Base-by-base conservation (phyloP, 2,888 invertebrate species). In the Dicyrtoma fusca region DNA sequence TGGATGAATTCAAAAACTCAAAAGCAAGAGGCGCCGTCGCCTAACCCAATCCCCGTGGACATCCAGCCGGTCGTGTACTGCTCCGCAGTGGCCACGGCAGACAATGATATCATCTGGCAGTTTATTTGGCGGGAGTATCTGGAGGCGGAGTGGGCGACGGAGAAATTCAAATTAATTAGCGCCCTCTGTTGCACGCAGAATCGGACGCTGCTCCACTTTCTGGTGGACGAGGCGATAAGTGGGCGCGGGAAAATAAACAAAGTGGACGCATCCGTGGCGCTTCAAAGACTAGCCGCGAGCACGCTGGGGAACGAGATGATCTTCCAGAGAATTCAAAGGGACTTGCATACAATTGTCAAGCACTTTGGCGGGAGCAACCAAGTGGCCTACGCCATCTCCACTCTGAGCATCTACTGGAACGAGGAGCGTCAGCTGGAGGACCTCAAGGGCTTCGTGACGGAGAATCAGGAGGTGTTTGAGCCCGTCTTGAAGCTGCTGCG, bases 31-130 rank as follows among this genome's bases (percentile, higher is more conserved):
- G n/a, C n/a, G n/a, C n/a, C n/a, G n/a, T 5, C 3, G 4, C 21
- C 23, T 25, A 69, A 62, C 17, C 47, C 70, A n/a, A 70, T 76
- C 17, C 75, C 73, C 1, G 61, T 61, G 1, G 76, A 76, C 51
- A 6, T 75, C 21, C 73, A 64, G 17, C 66, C 73, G 10, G 34
- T 63, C 1, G n/a, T 76, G 14, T 69, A 71, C 25, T 76, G 75
- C 47, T 44, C 71, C 1, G 74, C 72, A n/a, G 65, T 73, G 1
- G 69, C 69, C 11, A 49, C 63, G 11, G 21, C 51, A 1, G 65
- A 62, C 10, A 49, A 59, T 6, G 19, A 44, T 1, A 13, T 45
- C 0, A 25, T 53, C 14, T 75, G 68, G 64, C 25, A 72, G n/a
- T 77, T 77, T 21, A 17, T 73, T 3, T 68, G 75, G 19, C 13